Evolutionary conservation across 2,797 vertebrate genomes (phyloP).

Genomic region (Macropus fuliginosus): DNA sequence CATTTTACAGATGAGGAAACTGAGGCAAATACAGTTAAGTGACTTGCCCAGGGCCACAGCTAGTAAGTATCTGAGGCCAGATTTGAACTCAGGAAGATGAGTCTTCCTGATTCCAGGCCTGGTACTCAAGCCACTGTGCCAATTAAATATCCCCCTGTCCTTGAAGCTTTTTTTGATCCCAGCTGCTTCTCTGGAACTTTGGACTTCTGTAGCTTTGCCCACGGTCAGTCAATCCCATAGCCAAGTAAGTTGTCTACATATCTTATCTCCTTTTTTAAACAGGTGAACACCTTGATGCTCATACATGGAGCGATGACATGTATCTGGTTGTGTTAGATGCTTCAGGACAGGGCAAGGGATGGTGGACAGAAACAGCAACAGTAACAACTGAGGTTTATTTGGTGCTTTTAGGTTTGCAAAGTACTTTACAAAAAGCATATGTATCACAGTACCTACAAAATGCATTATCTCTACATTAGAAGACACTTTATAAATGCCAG

Average conservation of each 20-base stretch:
- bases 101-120: background rate
- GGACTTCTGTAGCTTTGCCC: background rate
- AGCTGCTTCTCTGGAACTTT: background rate
- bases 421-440: background rate
- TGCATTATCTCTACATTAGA: background rate
- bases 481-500: background rate
- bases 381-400: background rate
- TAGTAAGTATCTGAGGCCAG: background rate
- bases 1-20: background rate
- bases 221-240: background rate
- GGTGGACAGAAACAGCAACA: background rate
- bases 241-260: background rate
- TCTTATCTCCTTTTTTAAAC: background rate
- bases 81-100: background rate
- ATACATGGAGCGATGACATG: background rate
- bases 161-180: background rate
- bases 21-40: background rate
- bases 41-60: background rate
- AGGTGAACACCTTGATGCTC: background rate
- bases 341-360: background rate
- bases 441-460: background rate
- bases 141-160: background rate
- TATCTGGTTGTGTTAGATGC: background rate
- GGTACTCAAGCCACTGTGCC: background rate
- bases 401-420: background rate